Evolutionary conservation across 2,113 vertebrate species (phyloP).

Genomic region (Macquaria ambigua): DNA sequence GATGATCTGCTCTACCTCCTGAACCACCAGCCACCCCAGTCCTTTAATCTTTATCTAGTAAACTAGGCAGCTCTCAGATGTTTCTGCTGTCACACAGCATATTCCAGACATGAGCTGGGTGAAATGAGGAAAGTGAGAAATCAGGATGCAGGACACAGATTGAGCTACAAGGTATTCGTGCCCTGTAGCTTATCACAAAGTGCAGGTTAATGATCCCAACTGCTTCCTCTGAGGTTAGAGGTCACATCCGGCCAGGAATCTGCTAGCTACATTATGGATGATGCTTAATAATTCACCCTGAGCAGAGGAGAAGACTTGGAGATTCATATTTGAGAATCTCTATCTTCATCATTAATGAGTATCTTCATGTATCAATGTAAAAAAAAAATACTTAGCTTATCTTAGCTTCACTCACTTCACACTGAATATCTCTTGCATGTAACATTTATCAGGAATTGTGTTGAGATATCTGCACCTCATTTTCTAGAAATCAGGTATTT

Average conservation of each 20-base stretch:
- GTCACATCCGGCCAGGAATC: slow-evolving; percentile 9
- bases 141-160: slow-evolving; percentile 3
- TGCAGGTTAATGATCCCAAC: slow-evolving; percentile 21
- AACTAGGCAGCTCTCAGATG: neutral
- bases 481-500: neutral
- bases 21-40: too few species aligned
- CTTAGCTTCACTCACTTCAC: neutral
- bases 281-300: slow-evolving; percentile 39
- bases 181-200: neutral
- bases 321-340: neutral
- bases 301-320: neutral
- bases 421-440: neutral
- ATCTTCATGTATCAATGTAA: neutral
- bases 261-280: slow-evolving; percentile 28
- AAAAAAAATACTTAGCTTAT: too few species aligned
- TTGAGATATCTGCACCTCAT: neutral
- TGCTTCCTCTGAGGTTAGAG: slow-evolving; percentile 27
- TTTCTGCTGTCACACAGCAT: neutral
- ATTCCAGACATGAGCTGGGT: neutral
- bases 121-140: neutral
- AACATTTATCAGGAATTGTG: neutral
- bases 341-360: neutral
- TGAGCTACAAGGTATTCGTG: neutral
- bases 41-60: too few species aligned
- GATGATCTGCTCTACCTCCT: too few species aligned